These are phyloP conservation scores for Tetraodon nigroviridis DNA, from an alignment of 2,113 vertebrate species.

Conservation along the genomic window DNA sequence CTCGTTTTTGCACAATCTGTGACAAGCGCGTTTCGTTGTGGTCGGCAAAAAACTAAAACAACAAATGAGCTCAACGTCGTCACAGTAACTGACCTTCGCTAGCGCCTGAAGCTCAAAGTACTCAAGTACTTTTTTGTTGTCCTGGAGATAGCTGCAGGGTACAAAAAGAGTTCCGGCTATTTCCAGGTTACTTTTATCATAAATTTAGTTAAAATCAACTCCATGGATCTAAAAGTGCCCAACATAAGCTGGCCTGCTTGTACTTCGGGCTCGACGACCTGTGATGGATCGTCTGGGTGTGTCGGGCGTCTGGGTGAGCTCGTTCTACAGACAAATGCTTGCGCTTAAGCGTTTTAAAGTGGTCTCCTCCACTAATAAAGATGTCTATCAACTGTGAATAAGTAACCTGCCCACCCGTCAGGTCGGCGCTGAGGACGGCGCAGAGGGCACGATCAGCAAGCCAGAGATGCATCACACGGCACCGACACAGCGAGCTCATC, in stretches of 20 bases:
- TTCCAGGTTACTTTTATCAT: neutral
- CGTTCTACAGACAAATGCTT: slow-evolving; percentile 52
- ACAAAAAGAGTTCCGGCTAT: neutral
- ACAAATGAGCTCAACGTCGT: neutral
- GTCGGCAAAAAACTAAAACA: slow-evolving; percentile 12
- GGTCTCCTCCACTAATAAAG: slow-evolving; percentile 63
- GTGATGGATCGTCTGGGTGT: slow-evolving; percentile 58
- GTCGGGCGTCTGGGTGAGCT: slow-evolving; percentile 38
- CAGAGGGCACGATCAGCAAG: slow-evolving; percentile 44
- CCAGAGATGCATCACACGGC: slow-evolving; percentile 70
- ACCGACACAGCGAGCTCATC: slow-evolving; percentile 53
- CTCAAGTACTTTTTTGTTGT: too few relatives aligned
- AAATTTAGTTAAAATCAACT: too few relatives aligned
- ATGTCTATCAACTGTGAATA: slow-evolving; percentile 69
- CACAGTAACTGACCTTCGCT: too few relatives aligned
- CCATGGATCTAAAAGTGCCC: too few relatives aligned
- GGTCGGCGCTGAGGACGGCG: slow-evolving; percentile 35
- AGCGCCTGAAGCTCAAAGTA: too few relatives aligned
- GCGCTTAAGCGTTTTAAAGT: slow-evolving; percentile 58
- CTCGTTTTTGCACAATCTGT: slow-evolving; percentile 41
- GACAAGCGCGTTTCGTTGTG: slow-evolving; percentile 51
- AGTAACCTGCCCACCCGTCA: slow-evolving; percentile 58
- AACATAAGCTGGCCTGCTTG: neutral
- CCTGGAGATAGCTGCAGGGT: too few relatives aligned
- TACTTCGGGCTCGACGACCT: slow-evolving; percentile 48